A percentile compares a stretch with the other conserved stretches of the same genome.
phyloP scores from a whole-genome alignment of 2,888 invertebrate species.

The Megalurothrips usitatus region DNA sequence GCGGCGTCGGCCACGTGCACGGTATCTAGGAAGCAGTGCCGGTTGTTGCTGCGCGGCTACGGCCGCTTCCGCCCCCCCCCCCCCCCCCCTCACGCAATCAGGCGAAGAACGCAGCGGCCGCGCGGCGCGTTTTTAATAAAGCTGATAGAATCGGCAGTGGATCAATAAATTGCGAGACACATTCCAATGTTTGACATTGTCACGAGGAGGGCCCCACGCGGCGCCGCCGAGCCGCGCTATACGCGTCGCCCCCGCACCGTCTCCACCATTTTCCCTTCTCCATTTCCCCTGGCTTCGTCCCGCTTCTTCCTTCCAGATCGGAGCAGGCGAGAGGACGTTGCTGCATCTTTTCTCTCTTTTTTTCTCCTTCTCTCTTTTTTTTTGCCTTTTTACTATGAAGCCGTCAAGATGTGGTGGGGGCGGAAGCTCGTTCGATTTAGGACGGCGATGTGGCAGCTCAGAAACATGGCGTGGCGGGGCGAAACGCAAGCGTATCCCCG shows the following conservation, averaged over 20 bases:
- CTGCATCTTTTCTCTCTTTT: too few species aligned
- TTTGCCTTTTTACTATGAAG: not conserved
- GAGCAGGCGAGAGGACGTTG: too few species aligned
- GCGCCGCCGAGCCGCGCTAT: not conserved
- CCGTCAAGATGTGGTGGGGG: not conserved
- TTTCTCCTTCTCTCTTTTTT: too few species aligned
- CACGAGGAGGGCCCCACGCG: not conserved
- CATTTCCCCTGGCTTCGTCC: not conserved
- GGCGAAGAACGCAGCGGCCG: not conserved
- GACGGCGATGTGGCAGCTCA: not conserved
- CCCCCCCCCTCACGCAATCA: not conserved
- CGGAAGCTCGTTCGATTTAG: not conserved
- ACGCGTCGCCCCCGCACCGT: too few species aligned
- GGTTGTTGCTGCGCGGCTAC: not conserved
- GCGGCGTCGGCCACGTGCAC: too few species aligned
- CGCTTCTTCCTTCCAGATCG: not conserved
- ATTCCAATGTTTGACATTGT: not conserved
- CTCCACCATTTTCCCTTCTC: not conserved
- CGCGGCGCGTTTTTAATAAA: not conserved
- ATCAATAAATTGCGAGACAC: conserved; percentile 1
- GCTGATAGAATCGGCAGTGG: not conserved
- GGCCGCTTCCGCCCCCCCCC: not conserved
- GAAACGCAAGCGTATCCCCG: too few species aligned
- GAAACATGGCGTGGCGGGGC: too few species aligned
- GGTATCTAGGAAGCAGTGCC: too few species aligned